phyloP scores from a whole-genome alignment of 2,113 vertebrate genomes.

The Lynx canadensis region DNA sequence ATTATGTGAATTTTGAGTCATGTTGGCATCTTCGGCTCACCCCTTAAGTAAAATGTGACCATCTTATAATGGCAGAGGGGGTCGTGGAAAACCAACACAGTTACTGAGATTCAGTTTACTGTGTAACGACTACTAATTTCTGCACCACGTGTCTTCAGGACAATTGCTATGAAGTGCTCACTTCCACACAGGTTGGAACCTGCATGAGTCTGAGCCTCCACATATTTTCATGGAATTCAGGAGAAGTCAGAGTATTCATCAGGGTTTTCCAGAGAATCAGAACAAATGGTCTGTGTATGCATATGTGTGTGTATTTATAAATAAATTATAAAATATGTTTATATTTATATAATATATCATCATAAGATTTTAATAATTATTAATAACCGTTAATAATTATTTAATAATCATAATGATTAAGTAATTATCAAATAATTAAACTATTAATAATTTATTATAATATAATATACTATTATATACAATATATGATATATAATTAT shows the following conservation, averaged over 20 bases:
- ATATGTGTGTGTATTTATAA: not conserved
- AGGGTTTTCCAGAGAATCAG: not conserved
- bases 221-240: not conserved
- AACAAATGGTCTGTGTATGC: not conserved
- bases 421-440: too few species aligned
- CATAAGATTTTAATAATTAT: too few species aligned
- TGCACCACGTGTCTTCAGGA: not conserved
- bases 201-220: not conserved
- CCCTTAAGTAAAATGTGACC: not conserved
- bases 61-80: not conserved
- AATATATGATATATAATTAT: too few species aligned
- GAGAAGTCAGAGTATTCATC: not conserved
- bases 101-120: not conserved
- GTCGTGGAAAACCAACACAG: not conserved
- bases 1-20: not conserved
- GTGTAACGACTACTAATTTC: not conserved
- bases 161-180: not conserved
- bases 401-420: too few species aligned
- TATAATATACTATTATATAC: too few species aligned
- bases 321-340: not conserved
- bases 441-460: too few species aligned
- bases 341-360: too few species aligned
- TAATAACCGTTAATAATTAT: too few species aligned
- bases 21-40: not conserved
- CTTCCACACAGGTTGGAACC: not conserved